Conservation (phyloP, 2,113 vertebrate genomes). For the Opisthocomus hoazin region DNA sequence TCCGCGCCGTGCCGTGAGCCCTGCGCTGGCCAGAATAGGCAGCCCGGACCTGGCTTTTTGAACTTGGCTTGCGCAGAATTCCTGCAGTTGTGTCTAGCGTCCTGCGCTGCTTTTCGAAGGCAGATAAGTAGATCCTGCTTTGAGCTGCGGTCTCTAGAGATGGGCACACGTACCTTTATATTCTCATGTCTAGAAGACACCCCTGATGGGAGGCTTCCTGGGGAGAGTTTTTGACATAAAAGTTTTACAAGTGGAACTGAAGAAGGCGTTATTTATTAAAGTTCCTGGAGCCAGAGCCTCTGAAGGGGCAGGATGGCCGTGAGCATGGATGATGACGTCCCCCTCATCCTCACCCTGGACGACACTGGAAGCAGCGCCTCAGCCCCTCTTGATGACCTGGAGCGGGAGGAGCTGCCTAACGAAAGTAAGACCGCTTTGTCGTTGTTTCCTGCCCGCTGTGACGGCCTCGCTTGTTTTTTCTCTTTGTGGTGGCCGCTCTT, state of each 20-base stretch:
- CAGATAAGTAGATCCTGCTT: accelerated
- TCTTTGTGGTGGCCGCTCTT: background rate
- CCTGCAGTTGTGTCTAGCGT: accelerated
- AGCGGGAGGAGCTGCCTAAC: slow-evolving; percentile 69
- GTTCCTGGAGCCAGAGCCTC: background rate
- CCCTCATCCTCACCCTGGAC: slow-evolving; percentile 92
- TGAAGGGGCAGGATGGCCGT: slow-evolving; percentile 65
- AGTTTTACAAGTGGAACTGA: background rate
- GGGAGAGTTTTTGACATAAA: background rate
- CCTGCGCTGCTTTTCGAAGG: background rate
- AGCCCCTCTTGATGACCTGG: slow-evolving; percentile 65
- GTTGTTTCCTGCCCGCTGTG: background rate
- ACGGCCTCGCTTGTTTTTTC: accelerated
- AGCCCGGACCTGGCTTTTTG: background rate
- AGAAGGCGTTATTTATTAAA: background rate
- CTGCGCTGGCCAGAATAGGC: accelerated
- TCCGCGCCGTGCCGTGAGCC: accelerated
- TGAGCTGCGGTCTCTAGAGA: background rate
- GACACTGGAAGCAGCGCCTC: slow-evolving; percentile 73
- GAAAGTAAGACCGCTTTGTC: slow-evolving; percentile 77
- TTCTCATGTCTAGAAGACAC: background rate
- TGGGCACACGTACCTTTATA: accelerated
- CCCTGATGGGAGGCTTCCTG: background rate
- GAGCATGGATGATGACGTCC: slow-evolving; percentile 87
- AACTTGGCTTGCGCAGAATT: background rate